phyloP scores from a whole-genome alignment of 2,888 invertebrate species.

The Cordilura impudica region DNA sequence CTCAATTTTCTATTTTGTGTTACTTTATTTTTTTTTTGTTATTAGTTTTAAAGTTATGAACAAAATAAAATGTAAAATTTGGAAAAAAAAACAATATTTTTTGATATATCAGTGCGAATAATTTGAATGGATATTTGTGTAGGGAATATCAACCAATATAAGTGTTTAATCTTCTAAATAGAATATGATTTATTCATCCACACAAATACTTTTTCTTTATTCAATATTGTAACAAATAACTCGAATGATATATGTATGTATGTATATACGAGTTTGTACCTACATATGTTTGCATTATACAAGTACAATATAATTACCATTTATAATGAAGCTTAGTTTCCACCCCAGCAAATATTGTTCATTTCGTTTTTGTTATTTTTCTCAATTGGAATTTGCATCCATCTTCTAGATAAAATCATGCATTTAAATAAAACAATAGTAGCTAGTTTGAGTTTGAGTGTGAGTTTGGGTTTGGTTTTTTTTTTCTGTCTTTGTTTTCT shows the following conservation, averaged over 20 bases:
- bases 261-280: neutral
- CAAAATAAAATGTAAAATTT: too few species aligned
- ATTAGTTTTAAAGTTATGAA: too few species aligned
- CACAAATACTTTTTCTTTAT: neutral
- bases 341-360: neutral
- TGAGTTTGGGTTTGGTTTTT: neutral
- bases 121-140: too few species aligned
- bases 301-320: neutral
- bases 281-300: too few species aligned
- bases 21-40: too few species aligned
- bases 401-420: conserved; percentile 3
- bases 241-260: neutral
- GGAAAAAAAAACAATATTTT: too few species aligned
- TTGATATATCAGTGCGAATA: too few species aligned
- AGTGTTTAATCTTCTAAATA: neutral
- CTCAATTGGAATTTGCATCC: conserved; percentile 10
- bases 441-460: neutral
- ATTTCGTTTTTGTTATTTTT: neutral
- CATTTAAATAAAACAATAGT: conserved; percentile 21
- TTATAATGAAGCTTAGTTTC: neutral
- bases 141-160: too few species aligned
- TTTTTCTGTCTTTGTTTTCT: conserved; percentile 13
- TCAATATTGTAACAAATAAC: neutral
- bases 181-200: neutral
- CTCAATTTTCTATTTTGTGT: too few species aligned